A percentile compares a stretch with the other conserved stretches of the same genome.
These are phyloP conservation scores for Andrena bicolor DNA, from an alignment of 2,888 invertebrate genomes.

Conservation along the genomic window DNA sequence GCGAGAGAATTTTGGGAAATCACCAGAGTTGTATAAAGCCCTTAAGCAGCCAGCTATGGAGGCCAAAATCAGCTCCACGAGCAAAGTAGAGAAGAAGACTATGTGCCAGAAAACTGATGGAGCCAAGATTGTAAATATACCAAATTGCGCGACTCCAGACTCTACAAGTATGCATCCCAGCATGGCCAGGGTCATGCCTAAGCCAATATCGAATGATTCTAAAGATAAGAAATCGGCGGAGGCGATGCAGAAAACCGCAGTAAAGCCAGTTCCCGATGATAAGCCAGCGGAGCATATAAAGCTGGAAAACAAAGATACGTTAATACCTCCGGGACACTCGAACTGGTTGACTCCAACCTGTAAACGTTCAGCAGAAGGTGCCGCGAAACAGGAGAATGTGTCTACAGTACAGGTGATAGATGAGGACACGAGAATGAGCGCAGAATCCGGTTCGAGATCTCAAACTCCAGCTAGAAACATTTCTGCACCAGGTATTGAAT, in stretches of 20 bases:
- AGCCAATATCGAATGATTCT: constrained; percentile 37
- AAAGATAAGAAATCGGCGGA: constrained; percentile 53
- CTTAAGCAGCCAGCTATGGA: constrained; percentile 77
- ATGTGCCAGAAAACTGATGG: constrained; percentile 13
- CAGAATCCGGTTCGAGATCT: constrained; percentile 83
- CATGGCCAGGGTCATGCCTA: constrained; percentile 42
- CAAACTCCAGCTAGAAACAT: constrained; percentile 84
- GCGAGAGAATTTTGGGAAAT: constrained; percentile 60
- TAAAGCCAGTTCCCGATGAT: constrained; percentile 58
- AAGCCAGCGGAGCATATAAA: constrained; percentile 64
- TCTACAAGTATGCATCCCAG: constrained; percentile 46
- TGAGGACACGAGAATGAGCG: constrained; percentile 87
- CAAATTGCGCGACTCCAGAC: constrained; percentile 44
- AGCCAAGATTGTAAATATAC: constrained; percentile 5
- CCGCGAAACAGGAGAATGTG: constrained; percentile 74
- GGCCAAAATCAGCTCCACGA: constrained; percentile 47
- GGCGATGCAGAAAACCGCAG: constrained; percentile 37
- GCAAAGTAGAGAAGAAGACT: constrained; percentile 52
- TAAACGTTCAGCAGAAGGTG: constrained; percentile 73
- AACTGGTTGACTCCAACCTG: constrained; percentile 82
- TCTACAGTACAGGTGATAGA: constrained; percentile 85
- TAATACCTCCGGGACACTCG: constrained; percentile 72
- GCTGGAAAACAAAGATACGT: constrained; percentile 68
- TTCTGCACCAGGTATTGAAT: constrained; percentile 77
- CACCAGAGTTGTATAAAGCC: constrained; percentile 79